Evolutionary conservation across 2,113 vertebrate genomes (phyloP).

Genomic region (Malurus melanocephalus): DNA sequence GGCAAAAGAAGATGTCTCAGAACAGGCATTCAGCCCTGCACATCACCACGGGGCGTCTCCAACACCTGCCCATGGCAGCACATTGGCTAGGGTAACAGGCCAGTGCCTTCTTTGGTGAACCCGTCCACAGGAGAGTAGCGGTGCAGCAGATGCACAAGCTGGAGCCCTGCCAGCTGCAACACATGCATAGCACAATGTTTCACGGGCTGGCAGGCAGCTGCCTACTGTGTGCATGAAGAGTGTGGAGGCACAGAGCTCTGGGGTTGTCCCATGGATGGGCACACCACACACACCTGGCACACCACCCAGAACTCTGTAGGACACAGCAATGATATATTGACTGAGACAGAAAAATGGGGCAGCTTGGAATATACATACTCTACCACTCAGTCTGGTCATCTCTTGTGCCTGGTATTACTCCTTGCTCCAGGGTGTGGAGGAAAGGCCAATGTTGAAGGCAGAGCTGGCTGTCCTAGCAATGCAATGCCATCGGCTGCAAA

Average conservation of each 20-base stretch:
- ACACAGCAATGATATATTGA: conserved; percentile 3
- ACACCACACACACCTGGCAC: not conserved
- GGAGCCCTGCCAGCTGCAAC: not conserved
- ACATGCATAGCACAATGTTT: accelerated
- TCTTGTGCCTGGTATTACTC: not conserved
- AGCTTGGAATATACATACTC: conserved; percentile 27
- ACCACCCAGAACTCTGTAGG: not conserved
- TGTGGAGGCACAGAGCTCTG: not conserved
- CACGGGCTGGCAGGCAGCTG: not conserved
- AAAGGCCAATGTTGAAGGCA: not conserved
- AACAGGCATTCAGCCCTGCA: not conserved
- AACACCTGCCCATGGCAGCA: not conserved
- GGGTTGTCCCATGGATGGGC: not conserved
- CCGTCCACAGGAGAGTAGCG: not conserved
- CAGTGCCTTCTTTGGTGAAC: not conserved
- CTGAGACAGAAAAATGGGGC: conserved; percentile 38
- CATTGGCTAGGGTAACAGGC: not conserved
- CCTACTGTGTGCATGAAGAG: not conserved
- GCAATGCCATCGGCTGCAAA: not conserved
- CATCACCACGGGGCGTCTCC: not conserved
- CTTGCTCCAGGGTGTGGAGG: not conserved
- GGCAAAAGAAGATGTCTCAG: conserved; percentile 21
- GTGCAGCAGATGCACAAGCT: not conserved
- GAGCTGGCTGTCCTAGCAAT: not conserved
- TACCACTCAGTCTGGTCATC: not conserved